Evolutionary conservation across 2,888 invertebrate species (phyloP), one percentile per base, ranked within the genome.

Genomic region (Tipula unca): DNA sequence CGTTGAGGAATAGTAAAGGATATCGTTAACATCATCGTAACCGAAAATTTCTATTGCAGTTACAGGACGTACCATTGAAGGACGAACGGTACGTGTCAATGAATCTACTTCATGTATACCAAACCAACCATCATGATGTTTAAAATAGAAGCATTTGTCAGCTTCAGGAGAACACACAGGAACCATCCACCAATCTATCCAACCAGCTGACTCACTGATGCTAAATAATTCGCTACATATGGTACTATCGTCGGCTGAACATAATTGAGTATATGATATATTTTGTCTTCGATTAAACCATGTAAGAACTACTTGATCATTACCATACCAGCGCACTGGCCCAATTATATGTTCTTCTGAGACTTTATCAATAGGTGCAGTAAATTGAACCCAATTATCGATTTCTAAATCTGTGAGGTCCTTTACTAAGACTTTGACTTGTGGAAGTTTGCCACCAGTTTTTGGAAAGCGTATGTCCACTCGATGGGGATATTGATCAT

Each of bases 271-370:
- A 0, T 89, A 87, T 25, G 88, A 86, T 3, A 93, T 88, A 89
- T 94, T 98, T 90, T 99, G 98, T 29, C 96, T 93, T 85, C 98
- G 93, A 90, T 98, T 98, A 86, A 96, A 92, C 95, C 97, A 97
- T 4, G 95, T 93, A 0, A 95, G 94, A 0, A 94, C 91, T 0
- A 98, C 89, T 35, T 94, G 93, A 0, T 92, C 90, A 85, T 93
- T 92, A 29, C 93, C 93, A 17, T 94, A 93, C 98, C 98, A 98
- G 36, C 92, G 92, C 0, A 97, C 95, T 86, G 93, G 92, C 86
- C 93, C 94, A 14, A 96, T 89, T 85, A 96, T 93, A 88, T 94
- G 93, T 88, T 96, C 95, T 0, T 91, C 85, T 6, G 93, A 91
- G 0, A 93, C 92, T 2, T 92, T 90, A 20, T 92, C 91, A 0